Conservation (phyloP, 2,113 vertebrate species). For the Gadus macrocephalus region DNA sequence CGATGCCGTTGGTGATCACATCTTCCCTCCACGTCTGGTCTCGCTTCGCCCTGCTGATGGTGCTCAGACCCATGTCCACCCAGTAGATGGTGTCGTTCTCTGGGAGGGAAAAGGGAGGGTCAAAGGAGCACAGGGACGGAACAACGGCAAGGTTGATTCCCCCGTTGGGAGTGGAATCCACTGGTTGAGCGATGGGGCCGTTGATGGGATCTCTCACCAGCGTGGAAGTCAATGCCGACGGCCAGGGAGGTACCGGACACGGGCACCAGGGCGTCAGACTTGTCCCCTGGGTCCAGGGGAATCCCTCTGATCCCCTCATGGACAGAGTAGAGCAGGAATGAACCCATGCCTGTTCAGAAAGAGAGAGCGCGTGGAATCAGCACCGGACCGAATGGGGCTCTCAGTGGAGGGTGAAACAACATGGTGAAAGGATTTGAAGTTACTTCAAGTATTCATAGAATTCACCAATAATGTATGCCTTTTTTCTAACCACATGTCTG, state of each 20-base stretch:
- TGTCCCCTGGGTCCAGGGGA: constrained; percentile 89
- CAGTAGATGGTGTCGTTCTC: constrained; percentile 91
- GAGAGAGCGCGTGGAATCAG: constrained; percentile 1
- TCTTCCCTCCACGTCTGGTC: constrained; percentile 90
- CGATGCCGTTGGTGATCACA: constrained; percentile 87
- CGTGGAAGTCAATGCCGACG: constrained; percentile 95
- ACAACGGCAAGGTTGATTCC: background rate
- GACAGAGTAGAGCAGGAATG: constrained; percentile 93
- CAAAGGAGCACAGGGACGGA: background rate
- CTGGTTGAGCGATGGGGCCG: background rate
- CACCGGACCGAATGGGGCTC: background rate
- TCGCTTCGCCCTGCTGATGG: constrained; percentile 85
- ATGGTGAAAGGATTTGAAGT: no score
- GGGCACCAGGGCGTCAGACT: constrained; percentile 91
- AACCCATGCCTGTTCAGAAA: constrained; percentile 83
- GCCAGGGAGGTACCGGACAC: constrained; percentile 94
- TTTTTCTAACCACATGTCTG: no score
- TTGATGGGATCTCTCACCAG: constrained; percentile 71
- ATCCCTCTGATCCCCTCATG: constrained; percentile 95
- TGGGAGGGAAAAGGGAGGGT: constrained; percentile 29
- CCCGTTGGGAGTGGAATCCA: constrained; percentile 1
- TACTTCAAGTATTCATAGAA: no score
- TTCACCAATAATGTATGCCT: no score
- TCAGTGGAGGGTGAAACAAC: constrained; percentile 1
- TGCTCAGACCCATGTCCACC: constrained; percentile 91